These are phyloP conservation scores for Phenganax subtilis DNA, from an alignment of 92 coral and sea anemone species.

Conservation along the genomic window DNA sequence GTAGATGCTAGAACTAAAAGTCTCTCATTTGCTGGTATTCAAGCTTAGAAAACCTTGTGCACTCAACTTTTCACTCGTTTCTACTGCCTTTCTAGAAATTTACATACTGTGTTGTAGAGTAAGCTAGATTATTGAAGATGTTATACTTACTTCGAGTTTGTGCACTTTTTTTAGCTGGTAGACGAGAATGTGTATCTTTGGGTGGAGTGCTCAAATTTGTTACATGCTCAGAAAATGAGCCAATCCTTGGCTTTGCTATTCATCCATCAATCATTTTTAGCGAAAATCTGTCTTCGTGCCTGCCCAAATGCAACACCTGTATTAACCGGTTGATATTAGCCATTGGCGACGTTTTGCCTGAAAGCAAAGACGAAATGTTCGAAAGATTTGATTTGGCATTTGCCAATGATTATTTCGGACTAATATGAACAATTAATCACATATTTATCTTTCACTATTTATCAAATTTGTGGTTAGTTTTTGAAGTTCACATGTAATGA, in stretches of 20 bases:
- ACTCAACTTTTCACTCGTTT: too few species aligned
- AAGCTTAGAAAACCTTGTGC: too few species aligned
- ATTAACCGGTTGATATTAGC: constrained; percentile 40
- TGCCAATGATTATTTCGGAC: constrained; percentile 40
- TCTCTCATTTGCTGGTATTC: too few species aligned
- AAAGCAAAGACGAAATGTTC: constrained; percentile 12
- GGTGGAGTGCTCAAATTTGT: constrained; percentile 41
- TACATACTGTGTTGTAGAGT: too few species aligned
- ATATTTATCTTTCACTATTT: too few species aligned
- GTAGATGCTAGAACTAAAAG: too few species aligned
- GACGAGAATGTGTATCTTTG: constrained; percentile 40
- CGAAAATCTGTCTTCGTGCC: constrained; percentile 26
- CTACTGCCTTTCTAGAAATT: too few species aligned
- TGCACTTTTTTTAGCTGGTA: constrained; percentile 37
- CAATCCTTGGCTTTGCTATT: constrained; percentile 45
- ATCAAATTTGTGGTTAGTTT: too few species aligned
- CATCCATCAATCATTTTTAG: constrained; percentile 39
- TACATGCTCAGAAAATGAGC: constrained; percentile 47
- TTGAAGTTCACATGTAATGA: too few species aligned
- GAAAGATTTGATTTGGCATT: constrained; percentile 44
- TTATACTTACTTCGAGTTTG: background rate
- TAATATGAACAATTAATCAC: background rate
- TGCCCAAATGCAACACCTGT: constrained; percentile 54
- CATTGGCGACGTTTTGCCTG: constrained; percentile 28
- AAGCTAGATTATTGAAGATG: too few species aligned